These are phyloP conservation scores for Gobiocypris rarus DNA, from an alignment of 2,113 vertebrate genomes.

Conservation along the genomic window DNA sequence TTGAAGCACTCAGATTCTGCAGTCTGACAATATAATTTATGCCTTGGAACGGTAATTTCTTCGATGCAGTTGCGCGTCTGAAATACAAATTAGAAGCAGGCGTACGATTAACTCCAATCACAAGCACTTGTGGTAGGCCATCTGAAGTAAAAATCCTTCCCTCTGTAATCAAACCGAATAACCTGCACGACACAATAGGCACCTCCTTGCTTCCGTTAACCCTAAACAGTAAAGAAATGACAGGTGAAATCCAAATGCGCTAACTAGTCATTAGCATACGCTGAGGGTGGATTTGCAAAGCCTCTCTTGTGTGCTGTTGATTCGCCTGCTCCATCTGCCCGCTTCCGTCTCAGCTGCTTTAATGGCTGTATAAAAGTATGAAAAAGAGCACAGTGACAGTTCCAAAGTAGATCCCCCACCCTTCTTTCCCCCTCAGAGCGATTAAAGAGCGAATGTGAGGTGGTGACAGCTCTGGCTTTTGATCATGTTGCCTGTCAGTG, in stretches of 20 bases:
- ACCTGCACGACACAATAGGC: conserved; percentile 57
- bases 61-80: conserved; percentile 51
- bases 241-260: conserved; percentile 31
- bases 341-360: conserved; percentile 33
- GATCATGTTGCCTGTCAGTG: conserved; percentile 67
- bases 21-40: conserved; percentile 73
- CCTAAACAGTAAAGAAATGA: conserved; percentile 56
- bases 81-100: conserved; percentile 55
- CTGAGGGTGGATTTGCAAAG: conserved; percentile 24
- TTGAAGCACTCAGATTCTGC: conserved; percentile 63
- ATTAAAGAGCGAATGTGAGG: conserved; percentile 62
- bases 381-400: conserved; percentile 47
- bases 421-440: conserved; percentile 34
- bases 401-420: conserved; percentile 31
- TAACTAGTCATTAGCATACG: conserved; percentile 46
- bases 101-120: conserved; percentile 55
- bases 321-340: conserved; percentile 24
- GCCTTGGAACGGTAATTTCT: conserved; percentile 68
- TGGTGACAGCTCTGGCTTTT: conserved; percentile 67
- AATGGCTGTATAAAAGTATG: conserved; percentile 45
- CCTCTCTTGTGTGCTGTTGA: neutral
- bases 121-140: conserved; percentile 48
- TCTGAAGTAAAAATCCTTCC: conserved; percentile 54
- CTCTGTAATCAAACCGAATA: conserved; percentile 57
- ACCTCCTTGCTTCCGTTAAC: conserved; percentile 49